Evolutionary conservation across 2,113 vertebrate genomes (phyloP).

Genomic region (Lipophrys pholis): DNA sequence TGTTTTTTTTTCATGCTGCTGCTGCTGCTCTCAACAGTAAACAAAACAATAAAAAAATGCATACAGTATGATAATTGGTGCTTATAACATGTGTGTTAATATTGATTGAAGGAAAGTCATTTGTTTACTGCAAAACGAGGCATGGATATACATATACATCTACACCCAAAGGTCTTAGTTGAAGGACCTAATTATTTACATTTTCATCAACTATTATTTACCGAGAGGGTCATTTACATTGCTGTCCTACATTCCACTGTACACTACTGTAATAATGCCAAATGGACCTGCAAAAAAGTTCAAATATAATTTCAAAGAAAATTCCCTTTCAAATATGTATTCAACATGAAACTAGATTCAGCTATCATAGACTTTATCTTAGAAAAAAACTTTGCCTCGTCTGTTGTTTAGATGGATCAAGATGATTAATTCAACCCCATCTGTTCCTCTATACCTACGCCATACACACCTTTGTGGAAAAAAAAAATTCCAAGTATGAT

Average conservation of each 20-base stretch:
- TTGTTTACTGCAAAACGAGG: neutral
- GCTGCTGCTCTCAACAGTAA: conserved; percentile 24
- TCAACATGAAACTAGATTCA: conserved; percentile 15
- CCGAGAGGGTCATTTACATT: neutral
- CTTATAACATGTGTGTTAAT: neutral
- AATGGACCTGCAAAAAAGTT: neutral
- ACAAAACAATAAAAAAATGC: conserved; percentile 24
- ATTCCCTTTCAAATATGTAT: neutral
- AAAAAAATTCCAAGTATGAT: conserved; percentile 18
- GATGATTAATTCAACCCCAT: conserved; percentile 34
- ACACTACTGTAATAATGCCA: neutral
- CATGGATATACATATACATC: neutral
- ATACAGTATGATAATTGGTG: neutral
- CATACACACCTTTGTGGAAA: conserved; percentile 7
- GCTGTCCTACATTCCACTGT: neutral
- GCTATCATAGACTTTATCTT: conserved; percentile 12
- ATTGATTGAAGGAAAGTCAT: neutral
- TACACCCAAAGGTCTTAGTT: neutral
- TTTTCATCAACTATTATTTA: neutral
- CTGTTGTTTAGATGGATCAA: conserved; percentile 29
- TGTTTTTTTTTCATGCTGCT: neutral
- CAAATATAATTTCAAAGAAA: neutral
- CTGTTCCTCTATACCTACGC: conserved; percentile 36
- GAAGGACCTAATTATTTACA: neutral
- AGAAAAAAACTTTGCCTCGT: conserved; percentile 9